Evolutionary conservation across 2,113 vertebrate species (phyloP), one percentile per base, ranked within the genome.

Genomic region (Engraulis encrasicolus): DNA sequence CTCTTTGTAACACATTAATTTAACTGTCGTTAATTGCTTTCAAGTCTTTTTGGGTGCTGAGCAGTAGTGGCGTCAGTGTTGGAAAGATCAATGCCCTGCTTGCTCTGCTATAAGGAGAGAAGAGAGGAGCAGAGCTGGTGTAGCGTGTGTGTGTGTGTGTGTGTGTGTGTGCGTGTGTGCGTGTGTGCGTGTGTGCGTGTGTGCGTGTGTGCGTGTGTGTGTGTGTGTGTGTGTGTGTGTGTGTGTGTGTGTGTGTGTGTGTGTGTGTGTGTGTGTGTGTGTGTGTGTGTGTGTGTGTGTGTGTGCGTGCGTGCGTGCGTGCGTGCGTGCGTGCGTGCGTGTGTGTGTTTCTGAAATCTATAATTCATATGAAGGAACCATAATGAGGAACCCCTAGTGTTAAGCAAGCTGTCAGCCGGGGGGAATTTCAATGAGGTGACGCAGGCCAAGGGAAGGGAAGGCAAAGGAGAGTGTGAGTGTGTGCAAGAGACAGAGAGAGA

Each of bases 11-110:
- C 54, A 83, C 84, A 83, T 89, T 83, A 6, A 84, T 87, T 83
- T 74, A 54, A 40, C 34, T 78, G 78, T 38, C 50, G 83, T 81
- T 85, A 86, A 85, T 82, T 85, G 78, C 52, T 36, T 38, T 80
- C 79, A 81, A 78, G 79, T 84, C 31, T 71, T 15, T 71, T 71
- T 52, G n/a, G 54, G n/a, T n/a, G n/a, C 49, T 20, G 78, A 80
- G 80, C 78, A 27, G 58, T 23, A 9, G 58, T 23, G 27, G 34
- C 27, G 31, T 45, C 3, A 3, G 9, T 45, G 40, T n/a, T n/a
- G 9, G 40, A 45, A 80, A 54, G 86, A 89, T 89, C 88, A 18
- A 87, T 89, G 87, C 58, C 20, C 40, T 82, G 81, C 84, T 87
- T 85, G 82, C 86, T 85, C n/a, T n/a, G n/a, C n/a, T n/a, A n/a